Base-by-base conservation (phyloP, 2,113 vertebrate genomes). In the Dasyurus viverrinus region DNA sequence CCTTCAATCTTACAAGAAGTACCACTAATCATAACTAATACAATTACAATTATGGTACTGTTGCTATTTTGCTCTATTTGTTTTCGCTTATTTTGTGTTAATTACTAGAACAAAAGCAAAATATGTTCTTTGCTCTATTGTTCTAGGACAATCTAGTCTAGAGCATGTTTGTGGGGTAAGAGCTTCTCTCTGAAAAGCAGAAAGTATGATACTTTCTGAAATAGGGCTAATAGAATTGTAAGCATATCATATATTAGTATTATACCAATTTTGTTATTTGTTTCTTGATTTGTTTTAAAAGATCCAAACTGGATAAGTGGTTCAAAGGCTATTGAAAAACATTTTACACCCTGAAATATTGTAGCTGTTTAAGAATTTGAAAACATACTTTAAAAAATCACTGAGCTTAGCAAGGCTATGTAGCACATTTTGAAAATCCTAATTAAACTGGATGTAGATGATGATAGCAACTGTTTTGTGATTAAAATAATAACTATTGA, bases 401-500 rank as follows among this genome's bases (percentile, higher is more conserved):
- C 97, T 94, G 60, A 96, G 42, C 94, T 97, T 96, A 98, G 97
- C 90, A 89, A 89, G 89, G 89, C 93, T 90, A 96, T 93, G 50
- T 52, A 97, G 95, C 60, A 96, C 93, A 95, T 97, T 97, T 97
- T 93, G 96, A 97, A 96, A 97, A 98, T 98, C 98, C 97, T 98
- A 98, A 98, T 98, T 99, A 98, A 98, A 98, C 54, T 92, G 93
- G 97, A 98, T 98, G 48, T 93, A 97, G 92, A n/a, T 95, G 48
- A 92, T 90, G 98, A 98, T 98, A 98, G 68, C n/a, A 97, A 98
- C 98, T 98, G 89, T 93, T 97, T 98, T 97, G 97, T 95, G 97
- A 84, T 84, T 97, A 98, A 97, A 98, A 98, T 98, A 98, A 97
- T 30, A 68, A 96, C 96, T 98, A 98, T 98, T 98, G 98, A 98